Evolutionary conservation across 2,797 vertebrate genomes (phyloP).

Genomic region (Thaleichthys pacificus): DNA sequence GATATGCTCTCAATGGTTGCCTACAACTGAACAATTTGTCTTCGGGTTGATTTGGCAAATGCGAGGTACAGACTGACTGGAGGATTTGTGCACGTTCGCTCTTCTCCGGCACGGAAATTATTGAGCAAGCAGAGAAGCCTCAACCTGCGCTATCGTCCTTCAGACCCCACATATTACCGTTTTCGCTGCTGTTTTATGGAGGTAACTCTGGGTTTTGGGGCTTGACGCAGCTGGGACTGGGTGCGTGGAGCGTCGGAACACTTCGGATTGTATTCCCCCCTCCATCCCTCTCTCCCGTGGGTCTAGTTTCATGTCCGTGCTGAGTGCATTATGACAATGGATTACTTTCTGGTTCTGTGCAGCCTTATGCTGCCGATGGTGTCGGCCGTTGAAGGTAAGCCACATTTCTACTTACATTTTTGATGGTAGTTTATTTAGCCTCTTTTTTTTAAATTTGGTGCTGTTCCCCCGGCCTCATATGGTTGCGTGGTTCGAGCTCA

Average conservation of each 20-base stretch:
- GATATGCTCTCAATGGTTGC: constrained; percentile 56
- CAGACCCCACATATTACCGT: not conserved
- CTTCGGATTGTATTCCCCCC: constrained; percentile 64
- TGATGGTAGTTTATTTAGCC: not conserved
- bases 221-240: constrained; percentile 62
- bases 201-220: constrained; percentile 56
- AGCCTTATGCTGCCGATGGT: constrained; percentile 74
- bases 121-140: constrained; percentile 33
- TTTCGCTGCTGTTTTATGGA: constrained; percentile 60
- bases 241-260: constrained; percentile 58
- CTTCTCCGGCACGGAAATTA: constrained; percentile 46
- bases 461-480: no score
- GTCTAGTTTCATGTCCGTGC: constrained; percentile 75
- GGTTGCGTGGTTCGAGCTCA: not conserved
- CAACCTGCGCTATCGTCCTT: constrained; percentile 18
- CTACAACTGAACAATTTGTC: constrained; percentile 59
- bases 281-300: constrained; percentile 47
- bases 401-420: not conserved
- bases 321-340: constrained; percentile 78
- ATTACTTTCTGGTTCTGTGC: constrained; percentile 83
- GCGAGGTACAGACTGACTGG: constrained; percentile 40
- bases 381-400: constrained; percentile 80
- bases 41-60: constrained; percentile 33
- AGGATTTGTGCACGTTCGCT: constrained; percentile 43
- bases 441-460: not conserved